Evolutionary conservation across 2,113 vertebrate genomes (phyloP).

Genomic region (Cairina moschata): DNA sequence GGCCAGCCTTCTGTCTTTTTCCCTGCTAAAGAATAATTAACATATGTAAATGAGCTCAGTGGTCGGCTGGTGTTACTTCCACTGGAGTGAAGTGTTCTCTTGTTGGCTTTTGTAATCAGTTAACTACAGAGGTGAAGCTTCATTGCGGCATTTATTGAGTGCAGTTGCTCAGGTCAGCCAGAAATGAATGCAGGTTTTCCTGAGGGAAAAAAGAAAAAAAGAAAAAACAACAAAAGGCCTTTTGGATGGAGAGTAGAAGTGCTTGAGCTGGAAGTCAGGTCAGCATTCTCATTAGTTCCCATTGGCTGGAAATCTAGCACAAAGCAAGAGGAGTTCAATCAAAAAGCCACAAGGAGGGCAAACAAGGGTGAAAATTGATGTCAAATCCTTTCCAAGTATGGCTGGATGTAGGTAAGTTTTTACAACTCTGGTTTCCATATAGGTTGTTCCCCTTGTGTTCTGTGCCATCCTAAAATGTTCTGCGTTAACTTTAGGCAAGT

Average conservation of each 20-base stretch:
- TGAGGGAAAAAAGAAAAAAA: background rate
- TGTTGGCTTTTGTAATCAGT: background rate
- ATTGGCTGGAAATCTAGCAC: background rate
- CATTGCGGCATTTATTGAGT: background rate
- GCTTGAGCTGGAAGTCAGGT: background rate
- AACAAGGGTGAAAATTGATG: background rate
- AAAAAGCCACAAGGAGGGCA: background rate
- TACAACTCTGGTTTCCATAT: background rate
- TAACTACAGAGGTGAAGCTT: background rate
- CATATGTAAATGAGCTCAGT: background rate
- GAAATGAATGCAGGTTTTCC: background rate
- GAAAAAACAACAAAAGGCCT: background rate
- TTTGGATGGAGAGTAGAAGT: background rate
- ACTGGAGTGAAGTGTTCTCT: background rate
- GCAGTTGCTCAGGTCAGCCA: background rate
- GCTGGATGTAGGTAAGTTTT: background rate
- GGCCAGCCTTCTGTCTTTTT: background rate
- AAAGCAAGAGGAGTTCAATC: background rate
- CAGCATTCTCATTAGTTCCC: background rate
- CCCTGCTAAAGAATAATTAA: background rate
- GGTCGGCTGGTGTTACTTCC: background rate
- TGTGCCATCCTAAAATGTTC: background rate
- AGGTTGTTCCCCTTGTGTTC: background rate
- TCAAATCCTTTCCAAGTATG: background rate
- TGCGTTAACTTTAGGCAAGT: rapidly evolving